A percentile compares a stretch with the other conserved stretches of the same genome.
Conservation (phyloP, 2,113 vertebrate species). For the Asarcornis scutulata region DNA sequence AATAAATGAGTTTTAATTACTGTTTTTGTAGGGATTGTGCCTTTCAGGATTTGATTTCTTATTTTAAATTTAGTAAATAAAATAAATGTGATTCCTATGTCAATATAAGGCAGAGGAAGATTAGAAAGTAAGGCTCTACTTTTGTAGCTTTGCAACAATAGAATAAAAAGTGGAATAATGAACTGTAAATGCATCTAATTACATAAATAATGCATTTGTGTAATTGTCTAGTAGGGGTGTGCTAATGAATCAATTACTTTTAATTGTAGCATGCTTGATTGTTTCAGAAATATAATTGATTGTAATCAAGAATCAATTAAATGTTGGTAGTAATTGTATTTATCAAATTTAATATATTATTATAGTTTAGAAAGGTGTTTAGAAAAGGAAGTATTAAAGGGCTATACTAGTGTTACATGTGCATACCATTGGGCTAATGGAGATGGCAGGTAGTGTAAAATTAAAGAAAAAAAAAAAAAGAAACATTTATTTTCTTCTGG, state of each 20-base stretch:
- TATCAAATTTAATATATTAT: conserved; percentile 71
- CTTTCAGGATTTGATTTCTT: conserved; percentile 30
- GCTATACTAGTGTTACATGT: neutral
- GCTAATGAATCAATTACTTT: conserved; percentile 83
- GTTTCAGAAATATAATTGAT: conserved; percentile 82
- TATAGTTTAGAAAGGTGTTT: conserved; percentile 23
- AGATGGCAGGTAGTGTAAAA: neutral
- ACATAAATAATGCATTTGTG: conserved; percentile 84
- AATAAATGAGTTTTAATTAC: conserved; percentile 49
- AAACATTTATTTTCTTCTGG: neutral
- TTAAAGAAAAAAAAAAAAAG: neutral
- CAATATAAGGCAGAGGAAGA: conserved; percentile 31
- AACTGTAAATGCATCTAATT: conserved; percentile 79
- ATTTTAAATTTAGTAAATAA: conserved; percentile 22
- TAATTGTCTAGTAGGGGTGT: conserved; percentile 75
- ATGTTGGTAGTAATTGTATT: conserved; percentile 77
- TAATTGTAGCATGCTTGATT: conserved; percentile 80
- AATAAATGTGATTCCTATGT: neutral
- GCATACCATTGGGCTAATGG: neutral
- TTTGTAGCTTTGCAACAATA: conserved; percentile 70
- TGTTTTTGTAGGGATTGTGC: neutral
- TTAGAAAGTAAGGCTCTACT: conserved; percentile 44
- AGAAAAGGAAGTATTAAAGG: conserved; percentile 1
- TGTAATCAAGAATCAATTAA: conserved; percentile 84
- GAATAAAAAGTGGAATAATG: conserved; percentile 71